Conservation (phyloP, 2,113 vertebrate genomes). For the Oreochromis tanganicae region DNA sequence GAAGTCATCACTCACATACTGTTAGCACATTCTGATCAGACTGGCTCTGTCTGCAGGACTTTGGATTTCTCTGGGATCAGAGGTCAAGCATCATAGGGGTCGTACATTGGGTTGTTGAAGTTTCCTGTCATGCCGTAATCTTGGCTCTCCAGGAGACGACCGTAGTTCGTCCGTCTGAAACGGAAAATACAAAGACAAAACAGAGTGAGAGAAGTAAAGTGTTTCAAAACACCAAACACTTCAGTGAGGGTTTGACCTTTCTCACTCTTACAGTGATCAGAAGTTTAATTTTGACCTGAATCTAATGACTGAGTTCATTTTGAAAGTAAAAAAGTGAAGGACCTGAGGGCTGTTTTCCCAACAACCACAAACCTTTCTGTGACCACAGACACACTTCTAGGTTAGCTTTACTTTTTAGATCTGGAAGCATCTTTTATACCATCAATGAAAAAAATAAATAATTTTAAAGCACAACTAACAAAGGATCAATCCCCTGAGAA, state of each 20-base stretch:
- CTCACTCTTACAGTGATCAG: background rate
- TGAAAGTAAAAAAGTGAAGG: background rate
- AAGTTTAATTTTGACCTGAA: too few relatives aligned
- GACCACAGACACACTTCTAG: background rate
- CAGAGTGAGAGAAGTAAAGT: background rate
- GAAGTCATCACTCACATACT: background rate
- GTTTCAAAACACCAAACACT: background rate
- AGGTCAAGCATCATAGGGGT: slow-evolving; percentile 60
- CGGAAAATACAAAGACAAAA: background rate
- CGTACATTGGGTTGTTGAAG: slow-evolving; percentile 88
- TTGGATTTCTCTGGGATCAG: background rate
- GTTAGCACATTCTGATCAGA: background rate
- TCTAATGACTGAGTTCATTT: background rate
- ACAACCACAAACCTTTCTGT: too few relatives aligned
- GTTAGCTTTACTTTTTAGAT: background rate
- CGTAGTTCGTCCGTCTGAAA: slow-evolving; percentile 79
- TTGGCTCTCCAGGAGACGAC: slow-evolving; percentile 75
- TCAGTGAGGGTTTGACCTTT: background rate
- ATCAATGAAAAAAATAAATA: background rate
- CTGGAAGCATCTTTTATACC: background rate
- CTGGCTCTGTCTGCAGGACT: background rate
- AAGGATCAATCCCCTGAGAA: background rate
- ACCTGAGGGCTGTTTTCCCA: too few relatives aligned
- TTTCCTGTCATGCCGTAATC: slow-evolving; percentile 63
- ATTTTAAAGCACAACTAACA: background rate